Evolutionary conservation across 2,888 invertebrate species (phyloP).

Genomic region (Syritta pipiens): DNA sequence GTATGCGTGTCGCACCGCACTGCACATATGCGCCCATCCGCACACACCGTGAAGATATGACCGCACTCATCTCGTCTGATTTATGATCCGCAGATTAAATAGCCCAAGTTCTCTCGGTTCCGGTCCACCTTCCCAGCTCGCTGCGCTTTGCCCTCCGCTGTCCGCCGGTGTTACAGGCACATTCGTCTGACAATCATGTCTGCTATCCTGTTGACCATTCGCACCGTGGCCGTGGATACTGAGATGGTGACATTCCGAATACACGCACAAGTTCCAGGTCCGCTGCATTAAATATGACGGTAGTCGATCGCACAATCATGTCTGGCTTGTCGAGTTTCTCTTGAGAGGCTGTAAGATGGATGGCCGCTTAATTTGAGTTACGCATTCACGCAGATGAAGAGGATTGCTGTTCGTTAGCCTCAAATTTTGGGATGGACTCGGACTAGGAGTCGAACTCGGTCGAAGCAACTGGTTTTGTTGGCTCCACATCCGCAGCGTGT

Average conservation of each 20-base stretch:
- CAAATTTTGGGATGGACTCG: neutral
- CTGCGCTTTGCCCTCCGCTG: neutral
- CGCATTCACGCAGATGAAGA: neutral
- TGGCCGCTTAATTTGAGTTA: constrained; percentile 29
- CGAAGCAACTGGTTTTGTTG: neutral
- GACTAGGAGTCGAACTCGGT: no score
- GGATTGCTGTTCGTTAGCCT: no score
- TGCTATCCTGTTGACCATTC: constrained; percentile 11
- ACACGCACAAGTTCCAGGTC: no score
- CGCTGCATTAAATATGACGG: constrained; percentile 22
- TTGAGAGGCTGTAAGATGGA: constrained; percentile 21
- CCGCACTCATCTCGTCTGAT: constrained; percentile 48
- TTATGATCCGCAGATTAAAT: constrained; percentile 48
- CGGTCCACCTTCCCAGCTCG: constrained; percentile 3
- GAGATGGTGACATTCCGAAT: no score
- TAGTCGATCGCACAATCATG: constrained; percentile 42
- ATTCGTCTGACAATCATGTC: constrained; percentile 12
- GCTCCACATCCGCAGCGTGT: no score
- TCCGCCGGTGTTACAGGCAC: constrained; percentile 13
- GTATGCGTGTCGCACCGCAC: neutral
- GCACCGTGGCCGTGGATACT: no score
- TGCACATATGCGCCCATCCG: constrained; percentile 30
- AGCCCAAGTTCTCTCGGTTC: constrained; percentile 31
- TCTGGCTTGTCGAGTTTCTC: constrained; percentile 20
- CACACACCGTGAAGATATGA: constrained; percentile 21